Percentiles rank a stretch among this genome's conserved stretches.
Conservation (phyloP, 1,140 invertebrate genomes). For the Formica selysi region DNA sequence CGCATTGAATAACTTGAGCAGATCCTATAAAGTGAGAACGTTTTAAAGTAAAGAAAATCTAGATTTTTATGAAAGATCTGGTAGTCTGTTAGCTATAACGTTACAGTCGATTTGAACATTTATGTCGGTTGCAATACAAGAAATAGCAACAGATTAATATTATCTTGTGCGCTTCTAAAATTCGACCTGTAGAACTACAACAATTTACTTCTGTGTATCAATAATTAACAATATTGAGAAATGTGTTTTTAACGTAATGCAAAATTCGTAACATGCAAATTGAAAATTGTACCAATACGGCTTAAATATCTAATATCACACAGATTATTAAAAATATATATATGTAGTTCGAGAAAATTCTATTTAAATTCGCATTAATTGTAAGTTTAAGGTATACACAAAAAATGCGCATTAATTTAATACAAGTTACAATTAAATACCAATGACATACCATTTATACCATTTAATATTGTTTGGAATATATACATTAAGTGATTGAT, state of each 20-base stretch:
- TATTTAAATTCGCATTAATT: background rate
- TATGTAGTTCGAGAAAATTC: background rate
- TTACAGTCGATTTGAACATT: background rate
- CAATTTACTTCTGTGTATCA: background rate
- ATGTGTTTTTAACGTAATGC: background rate
- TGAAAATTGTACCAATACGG: background rate
- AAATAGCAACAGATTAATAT: background rate
- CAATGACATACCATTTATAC: background rate
- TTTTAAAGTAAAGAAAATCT: background rate
- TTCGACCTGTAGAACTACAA: no score
- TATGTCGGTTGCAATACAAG: background rate
- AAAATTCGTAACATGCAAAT: no score
- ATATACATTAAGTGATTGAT: background rate
- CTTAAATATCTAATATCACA: background rate
- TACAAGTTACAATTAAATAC: background rate
- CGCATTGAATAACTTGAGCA: background rate
- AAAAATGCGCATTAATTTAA: background rate
- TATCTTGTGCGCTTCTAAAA: background rate
- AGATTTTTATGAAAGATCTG: background rate
- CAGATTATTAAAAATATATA: conserved; percentile 15
- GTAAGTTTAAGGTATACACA: background rate
- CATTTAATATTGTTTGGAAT: background rate
- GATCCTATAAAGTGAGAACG: background rate
- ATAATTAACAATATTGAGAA: background rate
- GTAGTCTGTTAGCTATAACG: no score